These are phyloP conservation scores for Anser cygnoides DNA, from an alignment of 2,113 vertebrate genomes.

Conservation along the genomic window DNA sequence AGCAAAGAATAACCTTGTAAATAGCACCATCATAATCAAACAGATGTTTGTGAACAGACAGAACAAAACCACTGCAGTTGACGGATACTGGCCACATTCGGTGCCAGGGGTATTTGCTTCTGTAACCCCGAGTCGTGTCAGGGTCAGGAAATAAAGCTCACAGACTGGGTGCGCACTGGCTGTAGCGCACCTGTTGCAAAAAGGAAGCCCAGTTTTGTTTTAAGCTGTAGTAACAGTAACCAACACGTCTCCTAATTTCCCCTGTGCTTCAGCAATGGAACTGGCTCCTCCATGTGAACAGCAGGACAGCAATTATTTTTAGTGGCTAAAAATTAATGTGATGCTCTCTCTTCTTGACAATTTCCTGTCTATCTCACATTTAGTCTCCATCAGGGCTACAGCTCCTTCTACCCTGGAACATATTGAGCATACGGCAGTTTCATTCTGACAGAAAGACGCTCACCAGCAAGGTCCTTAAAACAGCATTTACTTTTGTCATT, in stretches of 20 bases:
- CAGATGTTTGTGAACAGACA: neutral
- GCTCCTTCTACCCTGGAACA: neutral
- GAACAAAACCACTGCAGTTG: neutral
- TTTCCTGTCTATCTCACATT: neutral
- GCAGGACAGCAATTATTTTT: conserved; percentile 15
- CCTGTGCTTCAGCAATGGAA: conserved; percentile 4
- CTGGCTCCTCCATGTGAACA: neutral
- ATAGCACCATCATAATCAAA: conserved; percentile 14
- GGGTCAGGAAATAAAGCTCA: conserved; percentile 15
- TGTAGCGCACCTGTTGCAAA: neutral
- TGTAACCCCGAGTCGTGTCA: neutral
- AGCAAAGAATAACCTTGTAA: neutral
- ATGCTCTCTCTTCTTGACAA: neutral
- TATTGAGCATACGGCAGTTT: neutral
- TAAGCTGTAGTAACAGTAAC: neutral
- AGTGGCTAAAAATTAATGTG: neutral
- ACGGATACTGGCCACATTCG: neutral
- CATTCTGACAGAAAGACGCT: conserved; percentile 33
- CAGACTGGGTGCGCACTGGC: neutral
- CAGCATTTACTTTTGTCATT: conserved; percentile 12
- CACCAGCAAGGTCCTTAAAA: conserved; percentile 36
- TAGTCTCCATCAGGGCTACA: neutral
- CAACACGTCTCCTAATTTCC: neutral
- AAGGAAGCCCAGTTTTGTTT: conserved; percentile 1
- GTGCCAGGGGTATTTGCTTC: neutral